Evolutionary conservation across 2,888 invertebrate species (phyloP), one percentile per base, ranked within the genome.

Genomic region (Parascotia fuliginaria): DNA sequence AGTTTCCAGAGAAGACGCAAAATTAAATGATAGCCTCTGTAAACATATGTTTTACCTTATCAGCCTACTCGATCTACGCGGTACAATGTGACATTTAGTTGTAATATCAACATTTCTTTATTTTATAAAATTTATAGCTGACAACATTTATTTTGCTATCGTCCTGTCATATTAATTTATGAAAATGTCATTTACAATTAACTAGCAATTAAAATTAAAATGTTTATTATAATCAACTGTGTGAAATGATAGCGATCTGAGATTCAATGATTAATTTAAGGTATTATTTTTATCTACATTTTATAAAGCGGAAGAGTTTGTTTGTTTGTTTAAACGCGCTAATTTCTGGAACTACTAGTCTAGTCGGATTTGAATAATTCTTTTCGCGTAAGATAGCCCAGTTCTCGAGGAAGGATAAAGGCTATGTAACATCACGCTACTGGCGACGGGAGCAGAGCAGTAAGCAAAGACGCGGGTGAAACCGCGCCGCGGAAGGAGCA

Each of bases 21-120:
- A 33, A 41, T 31, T 34, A 41, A 65, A 58, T 34, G 13, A 52
- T 52, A 14, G 37, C 32, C 24, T 19, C 27, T 32, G 43, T 47
- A 43, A 49, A 52, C 28, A 42, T 58, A 42, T 44, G 45, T 60
- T 13, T 41, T 14, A 24, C 32, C 31, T 34, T 37, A 57, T 61
- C 58, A 9, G 4, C 29, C 15, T 14, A 33, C 49, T 27, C 22
- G 45, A 64, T 61, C 65, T 7, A 38, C 33, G 14, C 31, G 22
- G 29, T 27, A 9, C 12, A 15, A 22, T 11, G 22, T 31, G 16
- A 32, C 42, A 51, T 42, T 45, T 40, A 31, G 37, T 42, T 27
- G 34, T 38, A 38, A 33, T 27, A 38, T 12, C 29, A 27, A 3
- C 40, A 50, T 44, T 44, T 31, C 22, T 40, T 44, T 41, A 36